Evolutionary conservation across 1,140 invertebrate species (phyloP).

Genomic region (Euschistus heros): DNA sequence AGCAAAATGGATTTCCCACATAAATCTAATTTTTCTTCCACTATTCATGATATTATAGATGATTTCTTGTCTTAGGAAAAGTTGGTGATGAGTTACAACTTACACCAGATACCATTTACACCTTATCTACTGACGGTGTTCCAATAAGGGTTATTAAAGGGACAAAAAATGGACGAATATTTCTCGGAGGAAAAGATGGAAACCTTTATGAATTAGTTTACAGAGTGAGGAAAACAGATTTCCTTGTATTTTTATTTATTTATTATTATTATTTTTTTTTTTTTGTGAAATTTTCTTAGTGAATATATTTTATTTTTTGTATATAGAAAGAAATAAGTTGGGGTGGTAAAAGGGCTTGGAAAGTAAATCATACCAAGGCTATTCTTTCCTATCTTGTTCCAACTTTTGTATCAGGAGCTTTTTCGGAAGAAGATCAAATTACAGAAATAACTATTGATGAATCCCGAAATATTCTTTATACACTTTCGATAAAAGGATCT

Average conservation of each 20-base stretch:
- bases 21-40: too few relatives aligned
- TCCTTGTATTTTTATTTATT: not conserved
- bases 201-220: constrained; percentile 92
- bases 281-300: not conserved
- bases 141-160: constrained; percentile 74
- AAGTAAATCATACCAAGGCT: constrained; percentile 87
- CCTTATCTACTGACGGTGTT: constrained; percentile 82
- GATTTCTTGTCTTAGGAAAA: constrained; percentile 21
- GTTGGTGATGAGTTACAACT: constrained; percentile 73
- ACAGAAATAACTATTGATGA: constrained; percentile 78
- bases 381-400: constrained; percentile 79
- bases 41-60: not conserved
- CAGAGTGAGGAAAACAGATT: constrained; percentile 48
- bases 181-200: constrained; percentile 90
- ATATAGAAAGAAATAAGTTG: constrained; percentile 66
- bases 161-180: constrained; percentile 77
- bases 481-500: constrained; percentile 68
- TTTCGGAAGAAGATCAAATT: constrained; percentile 79
- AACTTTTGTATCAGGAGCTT: constrained; percentile 74
- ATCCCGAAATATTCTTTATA: constrained; percentile 79
- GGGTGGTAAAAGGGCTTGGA: constrained; percentile 91
- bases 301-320: not conserved
- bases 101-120: constrained; percentile 86
- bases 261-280: too few relatives aligned
- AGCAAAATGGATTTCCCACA: too few relatives aligned